Evolutionary conservation across 1,140 invertebrate genomes (phyloP).

Genomic region (Lepidurus apus): DNA sequence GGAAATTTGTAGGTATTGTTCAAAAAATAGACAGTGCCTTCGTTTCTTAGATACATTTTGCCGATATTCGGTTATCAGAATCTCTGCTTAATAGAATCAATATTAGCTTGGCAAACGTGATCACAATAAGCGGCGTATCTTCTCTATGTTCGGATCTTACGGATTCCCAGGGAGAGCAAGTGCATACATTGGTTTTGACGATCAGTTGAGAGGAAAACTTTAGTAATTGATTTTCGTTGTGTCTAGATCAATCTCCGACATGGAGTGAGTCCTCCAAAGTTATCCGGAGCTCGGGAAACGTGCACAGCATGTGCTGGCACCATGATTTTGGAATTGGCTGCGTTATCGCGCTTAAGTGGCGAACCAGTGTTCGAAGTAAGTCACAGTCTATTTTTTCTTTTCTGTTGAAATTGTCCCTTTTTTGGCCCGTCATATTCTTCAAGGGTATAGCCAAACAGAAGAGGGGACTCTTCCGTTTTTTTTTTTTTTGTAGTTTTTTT

Average conservation of each 20-base stretch:
- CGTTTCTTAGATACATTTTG: too few species aligned
- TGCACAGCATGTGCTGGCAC: slow-evolving; percentile 98
- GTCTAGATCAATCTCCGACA: slow-evolving; percentile 79
- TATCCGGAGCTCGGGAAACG: slow-evolving; percentile 76
- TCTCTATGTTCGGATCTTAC: not conserved
- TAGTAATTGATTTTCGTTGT: slow-evolving; percentile 37
- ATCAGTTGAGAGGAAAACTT: not conserved
- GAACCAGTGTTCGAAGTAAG: slow-evolving; percentile 82
- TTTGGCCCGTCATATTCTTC: not conserved
- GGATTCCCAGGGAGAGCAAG: not conserved
- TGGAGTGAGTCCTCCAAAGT: slow-evolving; percentile 70
- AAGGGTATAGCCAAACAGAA: too few species aligned
- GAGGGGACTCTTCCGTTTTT: too few species aligned
- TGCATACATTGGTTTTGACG: not conserved
- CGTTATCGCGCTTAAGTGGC: slow-evolving; percentile 84
- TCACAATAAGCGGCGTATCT: too few species aligned
- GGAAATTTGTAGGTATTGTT: too few species aligned
- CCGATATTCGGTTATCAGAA: too few species aligned
- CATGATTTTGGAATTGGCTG: slow-evolving; percentile 95
- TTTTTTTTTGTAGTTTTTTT: too few species aligned
- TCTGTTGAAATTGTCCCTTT: not conserved
- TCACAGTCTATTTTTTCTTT: not conserved
- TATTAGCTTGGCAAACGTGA: too few species aligned
- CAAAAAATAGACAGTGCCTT: too few species aligned
- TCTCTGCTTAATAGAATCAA: too few species aligned